Evolutionary conservation across 2,888 invertebrate genomes (phyloP).

Genomic region (Calliphora vomitoria): DNA sequence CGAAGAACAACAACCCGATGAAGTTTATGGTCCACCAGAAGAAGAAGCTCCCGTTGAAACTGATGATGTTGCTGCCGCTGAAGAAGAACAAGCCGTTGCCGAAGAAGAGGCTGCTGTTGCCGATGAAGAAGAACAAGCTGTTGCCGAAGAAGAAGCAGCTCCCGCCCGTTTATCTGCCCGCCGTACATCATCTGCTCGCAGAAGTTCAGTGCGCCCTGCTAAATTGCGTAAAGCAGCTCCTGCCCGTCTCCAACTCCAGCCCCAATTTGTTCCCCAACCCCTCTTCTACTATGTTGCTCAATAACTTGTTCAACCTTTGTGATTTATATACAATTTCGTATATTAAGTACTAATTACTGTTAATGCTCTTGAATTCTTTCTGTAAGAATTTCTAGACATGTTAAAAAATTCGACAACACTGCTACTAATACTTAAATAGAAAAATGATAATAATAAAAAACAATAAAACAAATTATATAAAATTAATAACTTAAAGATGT

Average conservation of each 20-base stretch:
- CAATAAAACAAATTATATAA: constrained; percentile 1
- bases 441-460: constrained; percentile 20
- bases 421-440: constrained; percentile 24
- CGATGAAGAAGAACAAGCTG: constrained; percentile 58
- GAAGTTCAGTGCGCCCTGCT: constrained; percentile 69
- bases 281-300: constrained; percentile 62
- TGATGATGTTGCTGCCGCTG: constrained; percentile 44
- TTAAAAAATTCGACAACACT: constrained; percentile 4
- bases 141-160: constrained; percentile 53
- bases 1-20: constrained; percentile 72
- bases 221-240: constrained; percentile 71
- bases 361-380: constrained; percentile 7
- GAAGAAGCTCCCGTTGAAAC: constrained; percentile 54
- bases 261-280: constrained; percentile 64
- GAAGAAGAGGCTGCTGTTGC: constrained; percentile 51
- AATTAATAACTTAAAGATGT: not conserved
- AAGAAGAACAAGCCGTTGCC: constrained; percentile 50
- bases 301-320: constrained; percentile 6
- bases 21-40: constrained; percentile 73
- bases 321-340: constrained; percentile 22
- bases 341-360: not conserved
- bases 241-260: constrained; percentile 66
- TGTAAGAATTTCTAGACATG: constrained; percentile 27
- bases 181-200: constrained; percentile 67
- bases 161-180: constrained; percentile 71